Percentiles rank a stretch among this genome's conserved stretches.
These are phyloP conservation scores for Elaphurus davidianus DNA, from an alignment of 2,113 vertebrate genomes.

Conservation along the genomic window DNA sequence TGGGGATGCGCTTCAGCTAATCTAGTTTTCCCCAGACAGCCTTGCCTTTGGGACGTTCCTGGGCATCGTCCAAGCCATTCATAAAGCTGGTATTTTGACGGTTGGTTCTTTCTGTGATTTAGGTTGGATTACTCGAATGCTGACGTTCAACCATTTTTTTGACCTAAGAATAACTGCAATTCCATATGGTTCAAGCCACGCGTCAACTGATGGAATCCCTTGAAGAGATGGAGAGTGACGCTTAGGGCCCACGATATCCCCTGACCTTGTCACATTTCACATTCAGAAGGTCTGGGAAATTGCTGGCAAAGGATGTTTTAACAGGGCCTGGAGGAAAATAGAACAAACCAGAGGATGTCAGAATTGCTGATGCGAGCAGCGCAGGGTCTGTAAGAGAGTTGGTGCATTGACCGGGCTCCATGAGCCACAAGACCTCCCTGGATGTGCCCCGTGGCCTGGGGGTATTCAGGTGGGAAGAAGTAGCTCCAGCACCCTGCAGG, in stretches of 20 bases:
- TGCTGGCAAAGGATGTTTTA: not conserved
- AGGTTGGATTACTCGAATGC: not conserved
- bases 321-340: too few species aligned
- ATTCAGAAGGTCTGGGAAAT: not conserved
- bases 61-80: not conserved
- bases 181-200: not conserved
- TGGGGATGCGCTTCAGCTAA: not conserved
- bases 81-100: not conserved
- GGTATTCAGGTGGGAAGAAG: not conserved
- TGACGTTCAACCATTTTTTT: not conserved
- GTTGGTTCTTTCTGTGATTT: not conserved
- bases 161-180: not conserved
- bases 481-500: not conserved
- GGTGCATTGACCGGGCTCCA: fast-evolving
- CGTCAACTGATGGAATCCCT: not conserved
- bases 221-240: not conserved
- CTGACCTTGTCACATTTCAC: not conserved
- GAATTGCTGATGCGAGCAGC: fast-evolving
- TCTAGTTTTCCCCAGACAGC: not conserved
- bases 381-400: not conserved
- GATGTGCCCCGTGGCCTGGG: not conserved
- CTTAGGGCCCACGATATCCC: not conserved
- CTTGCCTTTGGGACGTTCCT: not conserved
- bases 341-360: not conserved
- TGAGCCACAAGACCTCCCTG: fast-evolving